Evolutionary conservation across 2,888 invertebrate species (phyloP).

Genomic region (Drosophila pullipes): DNA sequence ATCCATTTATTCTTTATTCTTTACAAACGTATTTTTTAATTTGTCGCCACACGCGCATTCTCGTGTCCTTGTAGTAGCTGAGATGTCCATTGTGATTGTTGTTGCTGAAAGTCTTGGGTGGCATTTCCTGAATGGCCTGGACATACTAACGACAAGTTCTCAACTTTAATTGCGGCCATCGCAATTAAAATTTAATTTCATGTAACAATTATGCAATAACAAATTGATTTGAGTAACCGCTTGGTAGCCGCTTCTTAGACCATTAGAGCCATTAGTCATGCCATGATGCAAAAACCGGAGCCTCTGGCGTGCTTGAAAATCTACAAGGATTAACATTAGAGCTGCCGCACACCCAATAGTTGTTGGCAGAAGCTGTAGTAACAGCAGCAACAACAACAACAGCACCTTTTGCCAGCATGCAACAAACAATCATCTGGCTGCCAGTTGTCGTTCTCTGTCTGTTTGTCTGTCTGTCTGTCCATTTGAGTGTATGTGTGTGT

Average conservation of each 20-base stretch:
- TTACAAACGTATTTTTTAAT: constrained; percentile 30
- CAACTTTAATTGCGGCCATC: constrained; percentile 48
- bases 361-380: constrained; percentile 32
- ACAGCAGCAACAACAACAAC: constrained; percentile 29
- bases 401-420: constrained; percentile 60
- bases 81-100: constrained; percentile 18
- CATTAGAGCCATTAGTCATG: constrained; percentile 74
- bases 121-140: constrained; percentile 40
- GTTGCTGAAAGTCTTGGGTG: constrained; percentile 33
- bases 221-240: constrained; percentile 71
- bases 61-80: constrained; percentile 59
- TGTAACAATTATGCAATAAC: constrained; percentile 63
- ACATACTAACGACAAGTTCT: constrained; percentile 30
- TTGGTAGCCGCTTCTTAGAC: constrained; percentile 32
- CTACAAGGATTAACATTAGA: constrained; percentile 71
- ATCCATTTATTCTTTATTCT: constrained; percentile 5
- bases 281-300: constrained; percentile 39
- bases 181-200: constrained; percentile 76
- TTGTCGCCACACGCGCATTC: constrained; percentile 36
- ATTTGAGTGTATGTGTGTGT: constrained; percentile 4
- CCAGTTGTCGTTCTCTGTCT: constrained; percentile 27
- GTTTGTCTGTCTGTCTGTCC: constrained; percentile 23
- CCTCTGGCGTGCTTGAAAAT: constrained; percentile 45
- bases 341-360: constrained; percentile 23
- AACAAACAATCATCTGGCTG: constrained; percentile 76